Evolutionary conservation across 2,888 invertebrate genomes (phyloP).

Genomic region (Chrysina gloriosa): DNA sequence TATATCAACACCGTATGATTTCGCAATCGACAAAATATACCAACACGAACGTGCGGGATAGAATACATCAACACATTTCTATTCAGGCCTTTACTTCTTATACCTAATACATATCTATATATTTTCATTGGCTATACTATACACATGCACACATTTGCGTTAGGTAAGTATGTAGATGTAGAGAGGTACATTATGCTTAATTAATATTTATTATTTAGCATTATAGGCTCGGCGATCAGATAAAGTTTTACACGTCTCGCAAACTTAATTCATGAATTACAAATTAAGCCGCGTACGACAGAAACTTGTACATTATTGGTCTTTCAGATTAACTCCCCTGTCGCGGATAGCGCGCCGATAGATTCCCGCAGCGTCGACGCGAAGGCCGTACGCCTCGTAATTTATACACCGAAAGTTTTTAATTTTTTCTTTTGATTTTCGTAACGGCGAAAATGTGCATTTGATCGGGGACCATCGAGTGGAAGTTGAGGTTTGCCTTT

Average conservation of each 20-base stretch:
- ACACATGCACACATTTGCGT: too few relatives aligned
- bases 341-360: neutral
- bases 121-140: too few relatives aligned
- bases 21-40: neutral
- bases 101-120: neutral
- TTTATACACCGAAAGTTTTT: too few relatives aligned
- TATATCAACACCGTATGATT: neutral
- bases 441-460: too few relatives aligned
- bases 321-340: slow-evolving; percentile 13
- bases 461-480: too few relatives aligned
- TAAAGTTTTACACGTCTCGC: slow-evolving; percentile 24
- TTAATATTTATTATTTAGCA: slow-evolving; percentile 22
- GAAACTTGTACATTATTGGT: slow-evolving; percentile 8
- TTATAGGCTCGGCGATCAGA: slow-evolving; percentile 26
- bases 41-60: neutral
- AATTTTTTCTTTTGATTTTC: too few relatives aligned
- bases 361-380: too few relatives aligned
- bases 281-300: slow-evolving; percentile 20
- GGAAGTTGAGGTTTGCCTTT: too few relatives aligned
- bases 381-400: too few relatives aligned
- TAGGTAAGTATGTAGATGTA: slow-evolving; percentile 3
- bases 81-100: neutral
- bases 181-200: slow-evolving; percentile 10
- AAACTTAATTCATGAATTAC: slow-evolving; percentile 27
- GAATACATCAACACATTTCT: slow-evolving; percentile 1